A percentile compares a stretch with the other conserved stretches of the same genome.
Evolutionary conservation across 2,888 invertebrate species (phyloP).

Genomic region (Bellardia bayeri): DNA sequence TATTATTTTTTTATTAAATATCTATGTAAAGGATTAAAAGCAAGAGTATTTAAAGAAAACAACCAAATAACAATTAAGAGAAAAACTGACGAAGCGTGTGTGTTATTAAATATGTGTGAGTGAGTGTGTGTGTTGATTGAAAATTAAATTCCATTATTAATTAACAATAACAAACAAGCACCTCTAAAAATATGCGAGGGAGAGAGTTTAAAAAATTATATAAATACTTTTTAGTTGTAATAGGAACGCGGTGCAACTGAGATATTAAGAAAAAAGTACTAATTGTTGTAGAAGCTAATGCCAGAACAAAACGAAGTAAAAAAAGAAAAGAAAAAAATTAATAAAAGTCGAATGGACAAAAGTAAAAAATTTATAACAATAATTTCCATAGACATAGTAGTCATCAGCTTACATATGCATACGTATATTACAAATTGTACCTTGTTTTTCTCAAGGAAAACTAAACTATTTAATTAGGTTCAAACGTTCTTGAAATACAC

Average conservation of each 20-base stretch:
- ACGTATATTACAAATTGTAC: too few species aligned
- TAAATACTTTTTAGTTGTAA: slow-evolving; percentile 13
- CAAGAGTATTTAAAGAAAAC: slow-evolving; percentile 38
- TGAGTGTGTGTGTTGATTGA: slow-evolving; percentile 78
- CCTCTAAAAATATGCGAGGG: slow-evolving; percentile 24
- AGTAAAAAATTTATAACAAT: too few species aligned
- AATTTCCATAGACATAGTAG: too few species aligned
- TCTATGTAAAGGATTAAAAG: slow-evolving; percentile 1
- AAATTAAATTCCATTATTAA: slow-evolving; percentile 65
- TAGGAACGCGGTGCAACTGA: background rate
- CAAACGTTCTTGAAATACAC: too few species aligned
- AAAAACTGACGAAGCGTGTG: slow-evolving; percentile 83
- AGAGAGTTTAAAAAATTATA: slow-evolving; percentile 15
- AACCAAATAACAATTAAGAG: slow-evolving; percentile 71
- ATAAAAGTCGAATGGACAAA: too few species aligned
- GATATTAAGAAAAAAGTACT: too few species aligned
- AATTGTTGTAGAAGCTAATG: too few species aligned
- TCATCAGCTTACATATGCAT: too few species aligned
- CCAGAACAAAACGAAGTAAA: too few species aligned
- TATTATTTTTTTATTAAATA: slow-evolving; percentile 41
- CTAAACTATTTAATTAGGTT: too few species aligned
- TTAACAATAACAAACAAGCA: slow-evolving; percentile 34
- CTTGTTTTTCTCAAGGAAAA: too few species aligned
- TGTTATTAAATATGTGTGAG: slow-evolving; percentile 73
- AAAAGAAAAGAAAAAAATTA: too few species aligned